Evolutionary conservation across 64 coral and sea anemone species (phyloP).

Genomic region (Pachyseris speciosa): DNA sequence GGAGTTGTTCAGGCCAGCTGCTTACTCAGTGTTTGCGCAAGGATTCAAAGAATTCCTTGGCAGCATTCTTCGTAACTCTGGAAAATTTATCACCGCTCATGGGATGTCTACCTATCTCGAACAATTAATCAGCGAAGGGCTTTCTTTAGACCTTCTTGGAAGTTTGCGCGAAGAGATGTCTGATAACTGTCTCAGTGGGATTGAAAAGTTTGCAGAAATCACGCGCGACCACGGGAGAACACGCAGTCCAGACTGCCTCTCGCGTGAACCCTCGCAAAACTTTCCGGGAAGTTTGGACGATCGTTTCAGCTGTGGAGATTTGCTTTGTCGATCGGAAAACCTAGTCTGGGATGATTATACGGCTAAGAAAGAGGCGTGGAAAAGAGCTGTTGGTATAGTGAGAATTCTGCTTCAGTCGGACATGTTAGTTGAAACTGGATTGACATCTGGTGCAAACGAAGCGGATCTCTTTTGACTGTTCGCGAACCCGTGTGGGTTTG

Average conservation of each 20-base stretch:
- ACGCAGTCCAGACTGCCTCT: too few relatives aligned
- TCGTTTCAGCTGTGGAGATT: not conserved
- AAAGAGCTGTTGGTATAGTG: constrained; percentile 49
- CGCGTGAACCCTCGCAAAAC: not conserved
- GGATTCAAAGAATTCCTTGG: constrained; percentile 44
- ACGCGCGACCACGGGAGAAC: not conserved
- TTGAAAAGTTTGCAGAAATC: not conserved
- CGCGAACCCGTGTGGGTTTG: too few relatives aligned
- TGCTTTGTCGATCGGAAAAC: not conserved
- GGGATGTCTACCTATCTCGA: constrained; percentile 13
- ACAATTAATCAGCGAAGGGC: not conserved
- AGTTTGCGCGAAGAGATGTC: not conserved
- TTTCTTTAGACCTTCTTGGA: not conserved
- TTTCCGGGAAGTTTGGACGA: not conserved
- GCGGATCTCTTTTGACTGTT: not conserved
- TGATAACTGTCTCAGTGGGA: not conserved
- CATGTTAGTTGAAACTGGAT: constrained; percentile 39
- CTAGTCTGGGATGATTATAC: constrained; percentile 45
- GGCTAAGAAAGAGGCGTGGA: constrained; percentile 59
- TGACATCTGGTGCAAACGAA: not conserved
- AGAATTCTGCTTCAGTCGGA: constrained; percentile 50
- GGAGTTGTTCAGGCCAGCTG: constrained; percentile 2
- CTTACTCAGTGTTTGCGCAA: constrained; percentile 49
- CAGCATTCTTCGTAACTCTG: constrained; percentile 23
- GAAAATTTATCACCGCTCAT: not conserved